Evolutionary conservation across 2,888 invertebrate genomes (phyloP), one percentile per base, ranked within the genome.

Genomic region (Lysandra bellargus): DNA sequence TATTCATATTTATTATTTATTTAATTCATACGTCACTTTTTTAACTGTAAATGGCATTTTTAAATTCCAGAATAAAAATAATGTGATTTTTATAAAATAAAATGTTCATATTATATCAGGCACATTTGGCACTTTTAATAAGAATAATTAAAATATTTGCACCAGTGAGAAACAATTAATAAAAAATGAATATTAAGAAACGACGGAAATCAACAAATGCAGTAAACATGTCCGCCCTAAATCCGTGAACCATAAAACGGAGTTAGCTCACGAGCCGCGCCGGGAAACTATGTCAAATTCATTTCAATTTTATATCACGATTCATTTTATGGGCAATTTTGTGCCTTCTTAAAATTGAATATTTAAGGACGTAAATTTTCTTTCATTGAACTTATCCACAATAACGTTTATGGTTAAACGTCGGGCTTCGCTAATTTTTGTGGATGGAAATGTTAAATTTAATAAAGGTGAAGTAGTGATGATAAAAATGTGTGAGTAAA

Each of bases 251-350:
- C 53, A 76, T 76, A 76, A 76, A 76, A 76, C 76, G 53, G 57
- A 57, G 76, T 76, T 76, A 57, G 76, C 57, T 76, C 57, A 76
- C 76, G 76, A 76, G 57, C 30, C 33, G 30, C 57, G 57, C 76
- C 76, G 57, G 76, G 76, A 57, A 76, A 76, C 76, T 76, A 33
- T 76, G 76, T 76, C 76, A 57, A 76, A 57, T 76, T 76, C 1
- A 76, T 76, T 76, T 57, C 76, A 76, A 76, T 76, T 76, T 76
- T 49, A 76, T 57, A 74, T 74, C 74, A 74, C 74, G 44, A 74
- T 44, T 44, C 23, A 44, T 74, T 69, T 69, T 69, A 69, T 69
- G 5, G 33, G 17, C 69, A 69, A 69, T 69, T 69, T 17, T 69
- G 69, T 37, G 33, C 33, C 12, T 69, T 37, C 33, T 33, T 69